Evolutionary conservation across 2,888 invertebrate genomes (phyloP).

Genomic region (Lasioglossum zephyrum): DNA sequence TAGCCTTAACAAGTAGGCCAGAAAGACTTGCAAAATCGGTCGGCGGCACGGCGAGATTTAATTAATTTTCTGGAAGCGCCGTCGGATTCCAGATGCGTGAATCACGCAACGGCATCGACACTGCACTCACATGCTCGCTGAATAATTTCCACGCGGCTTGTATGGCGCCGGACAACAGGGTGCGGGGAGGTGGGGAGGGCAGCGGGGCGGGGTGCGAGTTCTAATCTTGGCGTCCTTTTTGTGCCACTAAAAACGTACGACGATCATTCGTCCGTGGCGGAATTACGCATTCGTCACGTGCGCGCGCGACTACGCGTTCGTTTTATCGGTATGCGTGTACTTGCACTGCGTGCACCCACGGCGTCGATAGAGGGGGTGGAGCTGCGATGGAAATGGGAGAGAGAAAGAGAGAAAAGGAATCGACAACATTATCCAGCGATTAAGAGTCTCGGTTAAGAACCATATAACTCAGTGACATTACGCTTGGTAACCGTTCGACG

Average conservation of each 20-base stretch:
- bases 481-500: conserved; percentile 50
- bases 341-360: conserved; percentile 55
- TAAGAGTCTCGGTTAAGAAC: conserved; percentile 76
- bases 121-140: conserved; percentile 41
- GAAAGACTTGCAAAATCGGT: background rate
- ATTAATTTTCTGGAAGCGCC: conserved; percentile 56
- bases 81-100: conserved; percentile 56
- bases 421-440: conserved; percentile 77
- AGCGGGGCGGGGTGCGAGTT: conserved; percentile 5
- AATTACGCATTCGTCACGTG: conserved; percentile 78
- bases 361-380: conserved; percentile 14
- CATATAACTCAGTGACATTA: conserved; percentile 71
- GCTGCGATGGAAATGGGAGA: background rate
- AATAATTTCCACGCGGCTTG: conserved; percentile 39
- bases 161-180: background rate
- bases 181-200: background rate
- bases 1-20: conserved; percentile 1
- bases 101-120: conserved; percentile 50
- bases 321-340: conserved; percentile 75
- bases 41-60: conserved; percentile 19
- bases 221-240: conserved; percentile 59
- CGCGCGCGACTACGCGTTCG: conserved; percentile 63
- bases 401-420: conserved; percentile 40
- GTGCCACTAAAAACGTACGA: conserved; percentile 66
- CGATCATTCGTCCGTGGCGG: conserved; percentile 59